Percentiles rank a stretch among this genome's conserved stretches.
phyloP scores from a whole-genome alignment of 1,140 invertebrate genomes.

The Ladona fulva region DNA sequence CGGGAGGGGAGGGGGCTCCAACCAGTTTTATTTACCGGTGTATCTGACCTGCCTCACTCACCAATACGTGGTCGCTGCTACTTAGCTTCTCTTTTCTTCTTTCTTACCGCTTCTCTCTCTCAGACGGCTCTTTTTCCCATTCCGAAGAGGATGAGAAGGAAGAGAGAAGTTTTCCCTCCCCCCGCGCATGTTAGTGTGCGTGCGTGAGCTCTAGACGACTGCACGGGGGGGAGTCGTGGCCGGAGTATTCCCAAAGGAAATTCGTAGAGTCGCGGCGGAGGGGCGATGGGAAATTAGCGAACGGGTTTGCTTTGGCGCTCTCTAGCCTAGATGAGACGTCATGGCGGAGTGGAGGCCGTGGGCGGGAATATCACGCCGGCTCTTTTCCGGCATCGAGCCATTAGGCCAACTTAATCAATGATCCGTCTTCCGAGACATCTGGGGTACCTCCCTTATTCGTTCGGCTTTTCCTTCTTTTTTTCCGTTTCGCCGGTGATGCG shows the following conservation, averaged over 20 bases:
- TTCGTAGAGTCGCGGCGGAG: neutral
- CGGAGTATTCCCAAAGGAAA: neutral
- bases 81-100: neutral
- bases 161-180: no score
- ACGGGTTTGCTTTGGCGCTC: neutral
- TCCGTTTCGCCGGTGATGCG: no score
- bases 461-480: no score
- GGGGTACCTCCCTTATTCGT: neutral
- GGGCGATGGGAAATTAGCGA: neutral
- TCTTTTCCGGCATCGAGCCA: neutral
- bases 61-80: neutral
- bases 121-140: neutral
- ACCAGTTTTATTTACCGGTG: slow-evolving; percentile 9
- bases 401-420: slow-evolving; percentile 9
- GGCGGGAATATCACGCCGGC: neutral
- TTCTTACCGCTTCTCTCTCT: no score
- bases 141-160: neutral
- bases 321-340: neutral
- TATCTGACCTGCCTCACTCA: slow-evolving; percentile 3
- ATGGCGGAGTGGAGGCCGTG: no score
- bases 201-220: no score
- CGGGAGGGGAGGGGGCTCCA: neutral
- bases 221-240: no score
- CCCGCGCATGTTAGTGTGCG: no score
- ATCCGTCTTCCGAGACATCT: neutral